Base-by-base conservation (phyloP, 1,140 invertebrate genomes). In the Elymnias hypermnestra region DNA sequence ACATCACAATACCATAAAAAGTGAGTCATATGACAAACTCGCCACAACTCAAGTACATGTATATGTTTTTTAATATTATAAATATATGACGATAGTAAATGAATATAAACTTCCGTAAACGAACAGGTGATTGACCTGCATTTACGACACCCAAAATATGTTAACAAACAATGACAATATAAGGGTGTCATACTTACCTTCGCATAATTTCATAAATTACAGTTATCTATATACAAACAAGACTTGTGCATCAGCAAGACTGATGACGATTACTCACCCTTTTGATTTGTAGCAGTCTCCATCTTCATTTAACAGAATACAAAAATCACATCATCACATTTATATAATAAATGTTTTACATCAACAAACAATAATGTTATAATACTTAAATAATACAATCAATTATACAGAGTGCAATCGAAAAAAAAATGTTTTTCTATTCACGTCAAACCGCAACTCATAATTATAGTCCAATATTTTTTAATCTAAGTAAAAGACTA, bases 171-270 rank as follows among this genome's bases (percentile, higher is more conserved):
- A n/a, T n/a, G n/a, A n/a, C n/a, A n/a, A n/a, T n/a, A n/a, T n/a
- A n/a, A n/a, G n/a, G n/a, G n/a, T n/a, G n/a, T n/a, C n/a, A n/a
- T n/a, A n/a, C n/a, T n/a, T n/a, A n/a, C n/a, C n/a, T n/a, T n/a
- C n/a, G n/a, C n/a, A n/a, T n/a, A n/a, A 65, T 81, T 67, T 83
- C 68, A 64, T 71, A 65, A 69, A 59, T 53, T 78, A 84, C 81
- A 81, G 81, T 84, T 84, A 82, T 72, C 72, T 78, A 77, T 83
- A 78, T 66, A 82, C 74, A 81, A 84, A 82, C 77, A 84, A 79
- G 60, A 72, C 42, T 57, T 55, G 9, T 52, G 50, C 48, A 49
- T 57, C 49, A 58, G 43, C 50, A 66, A 26, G 29, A 57, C 53
- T 58, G 38, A 57, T 55, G 51, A 63, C 44, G 47, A 65, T 54